These are phyloP conservation scores for Agapornis roseicollis DNA, from an alignment of 2,113 vertebrate species.

Conservation along the genomic window DNA sequence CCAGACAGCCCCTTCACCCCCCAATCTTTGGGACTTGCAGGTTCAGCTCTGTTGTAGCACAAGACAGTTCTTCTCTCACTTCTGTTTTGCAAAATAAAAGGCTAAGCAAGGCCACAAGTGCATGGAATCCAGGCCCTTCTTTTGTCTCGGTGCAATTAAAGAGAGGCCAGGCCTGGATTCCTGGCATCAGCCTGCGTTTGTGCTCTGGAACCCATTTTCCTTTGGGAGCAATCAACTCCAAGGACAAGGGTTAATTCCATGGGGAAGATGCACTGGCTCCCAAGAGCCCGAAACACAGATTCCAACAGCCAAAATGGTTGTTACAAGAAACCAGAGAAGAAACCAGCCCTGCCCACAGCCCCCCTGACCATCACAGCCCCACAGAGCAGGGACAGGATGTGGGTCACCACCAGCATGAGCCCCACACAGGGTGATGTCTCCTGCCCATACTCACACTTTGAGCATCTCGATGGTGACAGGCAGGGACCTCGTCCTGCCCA, in stretches of 20 bases:
- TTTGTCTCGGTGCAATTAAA: background rate
- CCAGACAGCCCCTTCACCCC: background rate
- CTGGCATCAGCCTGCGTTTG: background rate
- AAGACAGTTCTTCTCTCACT: background rate
- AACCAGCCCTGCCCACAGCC: background rate
- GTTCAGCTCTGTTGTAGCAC: background rate
- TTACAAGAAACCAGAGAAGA: background rate
- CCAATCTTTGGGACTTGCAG: background rate
- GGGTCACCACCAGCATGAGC: background rate
- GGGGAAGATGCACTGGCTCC: background rate
- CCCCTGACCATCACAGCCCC: background rate
- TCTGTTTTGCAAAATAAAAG: background rate
- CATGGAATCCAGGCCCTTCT: background rate
- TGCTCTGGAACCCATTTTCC: background rate
- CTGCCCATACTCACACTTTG: constrained; percentile 88
- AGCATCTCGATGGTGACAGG: constrained; percentile 95
- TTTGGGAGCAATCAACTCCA: background rate
- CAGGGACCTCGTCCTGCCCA: constrained; percentile 82
- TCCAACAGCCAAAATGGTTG: background rate
- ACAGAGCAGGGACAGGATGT: background rate
- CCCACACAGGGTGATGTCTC: background rate
- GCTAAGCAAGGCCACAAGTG: background rate
- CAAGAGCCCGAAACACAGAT: background rate
- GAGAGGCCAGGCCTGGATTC: background rate
- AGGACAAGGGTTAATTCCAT: background rate